These are phyloP conservation scores for Saxidomus purpurata DNA, from an alignment of 1,140 invertebrate species.

Conservation along the genomic window DNA sequence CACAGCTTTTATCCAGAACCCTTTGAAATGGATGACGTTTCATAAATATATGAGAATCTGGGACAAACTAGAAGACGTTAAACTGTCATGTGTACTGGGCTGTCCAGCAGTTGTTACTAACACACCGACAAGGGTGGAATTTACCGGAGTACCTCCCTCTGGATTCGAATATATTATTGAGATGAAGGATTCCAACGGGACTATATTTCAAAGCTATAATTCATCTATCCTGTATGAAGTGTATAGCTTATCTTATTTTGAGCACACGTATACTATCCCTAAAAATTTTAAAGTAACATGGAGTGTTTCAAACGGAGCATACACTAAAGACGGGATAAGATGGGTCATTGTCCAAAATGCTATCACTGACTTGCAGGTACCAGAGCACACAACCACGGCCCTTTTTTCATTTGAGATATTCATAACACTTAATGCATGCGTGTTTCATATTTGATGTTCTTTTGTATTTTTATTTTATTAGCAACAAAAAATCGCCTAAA, in stretches of 20 bases:
- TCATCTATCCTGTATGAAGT: neutral
- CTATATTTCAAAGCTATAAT: neutral
- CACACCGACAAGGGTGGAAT: neutral
- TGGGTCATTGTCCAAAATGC: slow-evolving; percentile 3
- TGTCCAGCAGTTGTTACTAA: neutral
- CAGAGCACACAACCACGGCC: no score
- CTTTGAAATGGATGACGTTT: neutral
- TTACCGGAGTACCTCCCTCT: slow-evolving; percentile 9
- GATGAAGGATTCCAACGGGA: neutral
- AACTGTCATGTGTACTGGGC: neutral
- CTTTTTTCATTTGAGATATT: no score
- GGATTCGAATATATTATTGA: slow-evolving; percentile 29
- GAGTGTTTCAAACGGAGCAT: neutral
- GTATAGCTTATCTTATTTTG: neutral
- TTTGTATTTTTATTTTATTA: no score
- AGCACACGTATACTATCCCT: neutral
- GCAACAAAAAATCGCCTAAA: no score
- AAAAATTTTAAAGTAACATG: slow-evolving; percentile 1
- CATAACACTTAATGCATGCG: no score
- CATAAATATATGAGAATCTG: neutral
- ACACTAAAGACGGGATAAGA: neutral
- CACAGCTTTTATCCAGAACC: neutral
- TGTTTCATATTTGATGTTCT: no score
- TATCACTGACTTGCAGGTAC: slow-evolving; percentile 33
- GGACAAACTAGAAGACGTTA: neutral